phyloP scores from a whole-genome alignment of 2,888 invertebrate genomes.

The Nomada fucata region DNA sequence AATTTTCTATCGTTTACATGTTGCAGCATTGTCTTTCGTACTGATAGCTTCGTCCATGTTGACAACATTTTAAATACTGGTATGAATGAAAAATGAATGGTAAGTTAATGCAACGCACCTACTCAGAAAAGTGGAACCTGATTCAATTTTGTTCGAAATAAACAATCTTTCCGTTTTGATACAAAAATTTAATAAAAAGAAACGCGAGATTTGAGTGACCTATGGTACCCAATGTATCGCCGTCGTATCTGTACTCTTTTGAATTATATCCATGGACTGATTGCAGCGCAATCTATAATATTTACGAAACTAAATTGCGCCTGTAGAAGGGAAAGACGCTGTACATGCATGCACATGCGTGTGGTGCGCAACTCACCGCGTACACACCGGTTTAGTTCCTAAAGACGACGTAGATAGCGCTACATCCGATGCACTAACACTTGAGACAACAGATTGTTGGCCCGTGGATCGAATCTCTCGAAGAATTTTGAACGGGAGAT shows the following conservation, averaged over 20 bases:
- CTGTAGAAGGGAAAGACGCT: constrained; percentile 5
- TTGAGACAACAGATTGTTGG: constrained; percentile 43
- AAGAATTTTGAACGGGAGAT: constrained; percentile 17
- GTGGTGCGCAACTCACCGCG: background rate
- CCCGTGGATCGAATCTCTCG: constrained; percentile 9
- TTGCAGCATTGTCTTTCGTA: background rate
- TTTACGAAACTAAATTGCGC: background rate
- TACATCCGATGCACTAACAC: constrained; percentile 35
- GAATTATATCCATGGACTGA: constrained; percentile 20
- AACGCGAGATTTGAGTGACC: background rate
- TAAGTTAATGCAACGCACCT: background rate
- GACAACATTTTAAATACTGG: constrained; percentile 13
- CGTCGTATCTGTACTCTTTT: background rate
- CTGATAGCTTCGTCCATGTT: constrained; percentile 3
- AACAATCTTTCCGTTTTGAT: background rate
- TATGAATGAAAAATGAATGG: background rate
- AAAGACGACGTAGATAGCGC: constrained; percentile 21
- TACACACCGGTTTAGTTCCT: constrained; percentile 15
- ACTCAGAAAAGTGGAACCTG: background rate
- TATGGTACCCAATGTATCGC: background rate
- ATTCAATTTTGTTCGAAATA: background rate
- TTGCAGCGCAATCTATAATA: constrained; percentile 44
- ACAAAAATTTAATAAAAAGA: background rate
- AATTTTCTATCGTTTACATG: background rate
- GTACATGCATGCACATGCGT: background rate